Percentiles rank a stretch among this genome's conserved stretches.
Conservation (phyloP, 1,140 invertebrate genomes). For the Rhagoletis zephyria region DNA sequence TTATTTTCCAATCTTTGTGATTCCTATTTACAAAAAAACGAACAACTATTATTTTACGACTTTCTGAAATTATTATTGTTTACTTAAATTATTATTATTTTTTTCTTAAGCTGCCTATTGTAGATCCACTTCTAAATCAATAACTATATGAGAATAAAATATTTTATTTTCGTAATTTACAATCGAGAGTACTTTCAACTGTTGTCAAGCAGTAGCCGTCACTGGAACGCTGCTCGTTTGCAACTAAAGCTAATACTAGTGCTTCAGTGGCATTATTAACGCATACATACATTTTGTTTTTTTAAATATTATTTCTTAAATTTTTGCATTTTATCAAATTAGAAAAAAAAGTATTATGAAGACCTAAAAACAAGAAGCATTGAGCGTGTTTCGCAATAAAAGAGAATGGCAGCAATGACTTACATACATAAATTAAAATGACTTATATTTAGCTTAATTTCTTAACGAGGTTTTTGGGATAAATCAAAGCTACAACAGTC, state of each 20-base stretch:
- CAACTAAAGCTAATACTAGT: conserved; percentile 55
- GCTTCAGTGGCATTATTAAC: background rate
- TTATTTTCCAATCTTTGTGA: background rate
- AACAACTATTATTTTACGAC: background rate
- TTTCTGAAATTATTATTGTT: background rate
- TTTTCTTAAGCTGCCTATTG: background rate
- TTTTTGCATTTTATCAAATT: background rate
- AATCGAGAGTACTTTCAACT: background rate
- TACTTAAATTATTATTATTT: background rate
- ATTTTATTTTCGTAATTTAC: conserved; percentile 36
- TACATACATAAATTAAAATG: background rate
- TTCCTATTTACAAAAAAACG: background rate
- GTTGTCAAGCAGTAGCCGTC: conserved; percentile 6
- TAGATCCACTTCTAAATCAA: background rate
- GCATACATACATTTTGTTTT: background rate
- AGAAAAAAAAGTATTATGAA: background rate
- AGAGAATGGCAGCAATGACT: conserved; percentile 29
- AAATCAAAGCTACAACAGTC: conserved; percentile 14
- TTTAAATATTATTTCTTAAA: background rate
- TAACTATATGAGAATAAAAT: background rate
- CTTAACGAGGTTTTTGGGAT: conserved; percentile 3
- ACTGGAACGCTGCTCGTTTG: background rate
- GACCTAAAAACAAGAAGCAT: background rate
- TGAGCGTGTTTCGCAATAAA: background rate
- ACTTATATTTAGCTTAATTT: conserved; percentile 34